Base-by-base conservation (phyloP, 2,113 vertebrate species). In the Pelobates fuscus region DNA sequence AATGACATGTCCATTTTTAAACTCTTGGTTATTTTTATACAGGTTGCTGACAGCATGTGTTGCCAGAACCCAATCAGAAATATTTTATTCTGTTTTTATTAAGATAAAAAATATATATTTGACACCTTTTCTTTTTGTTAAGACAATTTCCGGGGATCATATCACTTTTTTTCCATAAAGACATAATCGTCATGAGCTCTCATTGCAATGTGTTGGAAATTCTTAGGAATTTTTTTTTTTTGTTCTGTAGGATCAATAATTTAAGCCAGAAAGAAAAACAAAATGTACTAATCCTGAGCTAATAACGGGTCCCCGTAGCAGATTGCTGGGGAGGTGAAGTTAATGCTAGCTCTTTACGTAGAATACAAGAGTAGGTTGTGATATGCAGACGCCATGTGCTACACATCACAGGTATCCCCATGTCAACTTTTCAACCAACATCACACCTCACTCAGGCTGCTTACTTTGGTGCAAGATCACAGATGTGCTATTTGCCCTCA, bases 371-470 rank as follows among this genome's bases (percentile, higher is more conserved):
- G 17, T 12, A 70, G 15, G 30, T 44, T 63, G 30, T 29, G 18
- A 8, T 5, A 46, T 62, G 7, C 43, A 57, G 75, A 65, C 74
- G 57, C 60, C 21, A 29, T 49, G n/a, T 7, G 29, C 52, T 78
- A 60, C 37, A 32, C 66, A 44, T 26, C 75, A 74, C 44, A 71
- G 70, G 52, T 78, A 57, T 67, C 59, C 63, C 57, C 20, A 61
- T 78, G 70, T 41, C 67, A 62, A 55, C 8, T 55, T 46, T 12
- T 37, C 58, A 57, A 44, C 55, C 58, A 54, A 6, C 67, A 10
- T 41, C 43, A 63, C 69, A 63, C 80, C 68, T 78, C 55, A n/a
- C 15, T 52, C n/a, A 27, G 37, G 18, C 29, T 62, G 18, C 44
- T 69, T 55, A 57, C 12, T 1, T 52, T 21, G 49, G 14, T 52